These are phyloP conservation scores for Hydroisotoma schaefferi DNA, from an alignment of 2,888 invertebrate genomes.

Conservation along the genomic window DNA sequence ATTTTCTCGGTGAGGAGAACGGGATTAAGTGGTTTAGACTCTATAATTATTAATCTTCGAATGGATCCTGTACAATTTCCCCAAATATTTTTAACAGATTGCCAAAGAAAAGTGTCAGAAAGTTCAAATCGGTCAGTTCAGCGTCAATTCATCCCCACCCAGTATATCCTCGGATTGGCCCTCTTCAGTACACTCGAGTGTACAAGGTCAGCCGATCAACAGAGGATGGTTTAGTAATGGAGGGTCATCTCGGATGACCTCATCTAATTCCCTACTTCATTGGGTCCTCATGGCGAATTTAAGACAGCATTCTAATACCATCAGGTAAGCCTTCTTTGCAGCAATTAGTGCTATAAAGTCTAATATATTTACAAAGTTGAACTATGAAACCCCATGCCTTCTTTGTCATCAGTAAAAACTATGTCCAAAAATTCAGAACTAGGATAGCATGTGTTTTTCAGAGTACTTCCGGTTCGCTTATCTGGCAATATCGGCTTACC, in stretches of 20 bases:
- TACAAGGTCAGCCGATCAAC: constrained; percentile 37
- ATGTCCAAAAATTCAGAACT: too few species aligned
- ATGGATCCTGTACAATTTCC: too few species aligned
- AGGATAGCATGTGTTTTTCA: too few species aligned
- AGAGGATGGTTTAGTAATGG: constrained; percentile 25
- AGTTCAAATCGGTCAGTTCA: constrained; percentile 48
- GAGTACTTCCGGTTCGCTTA: too few species aligned
- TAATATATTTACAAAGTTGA: too few species aligned
- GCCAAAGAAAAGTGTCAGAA: constrained; percentile 48
- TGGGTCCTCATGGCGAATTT: constrained; percentile 40
- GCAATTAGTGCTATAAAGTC: too few species aligned
- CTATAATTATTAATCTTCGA: background rate
- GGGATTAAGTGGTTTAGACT: too few species aligned
- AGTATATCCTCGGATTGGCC: constrained; percentile 48
- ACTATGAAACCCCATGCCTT: too few species aligned
- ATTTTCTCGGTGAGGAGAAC: constrained; percentile 48
- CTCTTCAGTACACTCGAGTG: constrained; percentile 45
- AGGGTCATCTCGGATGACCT: constrained; percentile 26
- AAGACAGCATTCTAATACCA: constrained; percentile 31
- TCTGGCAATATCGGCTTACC: too few species aligned
- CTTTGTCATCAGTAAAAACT: too few species aligned
- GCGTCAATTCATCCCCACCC: constrained; percentile 34
- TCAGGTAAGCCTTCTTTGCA: constrained; percentile 33
- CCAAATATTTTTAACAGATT: too few species aligned
- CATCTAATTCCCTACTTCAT: constrained; percentile 41